Evolutionary conservation across 2,797 vertebrate species (phyloP).

Genomic region (Poeciliopsis presidionis): DNA sequence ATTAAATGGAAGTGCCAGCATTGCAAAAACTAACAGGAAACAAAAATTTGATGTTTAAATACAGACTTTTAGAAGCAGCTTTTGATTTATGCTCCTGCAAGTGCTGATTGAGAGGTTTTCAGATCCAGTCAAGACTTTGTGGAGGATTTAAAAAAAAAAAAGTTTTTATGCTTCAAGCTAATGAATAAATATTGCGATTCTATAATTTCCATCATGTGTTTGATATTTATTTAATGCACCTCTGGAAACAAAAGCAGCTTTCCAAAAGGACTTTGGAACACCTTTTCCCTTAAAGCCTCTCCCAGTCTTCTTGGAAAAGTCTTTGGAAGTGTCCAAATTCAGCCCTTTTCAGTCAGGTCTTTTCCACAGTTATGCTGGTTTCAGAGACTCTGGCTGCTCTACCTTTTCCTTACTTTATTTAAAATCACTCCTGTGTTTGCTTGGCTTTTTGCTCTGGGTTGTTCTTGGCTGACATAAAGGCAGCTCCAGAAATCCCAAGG

Average conservation of each 20-base stretch:
- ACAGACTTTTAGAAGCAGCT: neutral
- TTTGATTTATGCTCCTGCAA: too few relatives aligned
- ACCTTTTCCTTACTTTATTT: neutral
- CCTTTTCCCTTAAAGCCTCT: neutral
- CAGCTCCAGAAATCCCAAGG: neutral
- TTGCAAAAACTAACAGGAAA: neutral
- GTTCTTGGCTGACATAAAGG: neutral
- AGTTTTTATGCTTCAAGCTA: neutral
- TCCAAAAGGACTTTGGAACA: neutral
- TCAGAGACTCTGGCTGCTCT: neutral
- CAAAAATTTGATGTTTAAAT: neutral
- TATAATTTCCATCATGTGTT: neutral
- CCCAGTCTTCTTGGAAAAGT: neutral
- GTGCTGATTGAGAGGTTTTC: neutral
- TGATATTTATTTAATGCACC: neutral
- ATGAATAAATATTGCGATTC: neutral
- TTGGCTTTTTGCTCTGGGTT: neutral
- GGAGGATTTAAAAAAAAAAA: too few relatives aligned
- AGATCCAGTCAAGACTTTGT: neutral
- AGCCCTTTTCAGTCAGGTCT: neutral
- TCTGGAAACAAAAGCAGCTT: neutral
- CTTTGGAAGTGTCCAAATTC: neutral
- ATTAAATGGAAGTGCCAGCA: neutral
- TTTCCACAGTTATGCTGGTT: neutral
- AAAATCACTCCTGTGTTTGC: constrained; percentile 1